Conservation (phyloP, 1,140 invertebrate species). For the Scaptomyza pallida region DNA sequence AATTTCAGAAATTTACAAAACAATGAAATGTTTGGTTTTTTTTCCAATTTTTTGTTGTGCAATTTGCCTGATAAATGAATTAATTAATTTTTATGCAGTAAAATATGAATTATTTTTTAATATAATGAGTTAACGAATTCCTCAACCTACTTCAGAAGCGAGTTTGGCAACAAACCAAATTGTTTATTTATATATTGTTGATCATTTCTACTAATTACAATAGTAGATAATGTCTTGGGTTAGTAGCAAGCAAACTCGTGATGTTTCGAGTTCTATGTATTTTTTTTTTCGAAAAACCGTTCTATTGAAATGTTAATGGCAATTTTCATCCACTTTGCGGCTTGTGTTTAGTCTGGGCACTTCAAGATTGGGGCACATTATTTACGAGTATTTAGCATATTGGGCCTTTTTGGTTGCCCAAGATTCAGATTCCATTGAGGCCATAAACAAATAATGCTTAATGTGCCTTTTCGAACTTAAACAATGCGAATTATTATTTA, state of each 20-base stretch:
- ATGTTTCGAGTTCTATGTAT: not conserved
- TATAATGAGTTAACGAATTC: constrained; percentile 5
- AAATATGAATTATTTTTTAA: constrained; percentile 31
- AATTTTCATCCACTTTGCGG: constrained; percentile 2
- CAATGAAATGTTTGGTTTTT: constrained; percentile 30
- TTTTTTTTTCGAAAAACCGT: not conserved
- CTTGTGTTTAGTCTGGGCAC: constrained; percentile 61
- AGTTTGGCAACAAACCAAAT: constrained; percentile 5
- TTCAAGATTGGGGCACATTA: constrained; percentile 54
- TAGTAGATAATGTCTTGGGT: too few species aligned
- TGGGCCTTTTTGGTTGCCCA: constrained; percentile 16
- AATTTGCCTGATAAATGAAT: constrained; percentile 47
- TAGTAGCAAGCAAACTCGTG: constrained; percentile 1
- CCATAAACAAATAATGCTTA: constrained; percentile 73
- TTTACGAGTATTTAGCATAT: constrained; percentile 73
- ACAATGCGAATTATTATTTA: constrained; percentile 77
- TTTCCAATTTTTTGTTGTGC: constrained; percentile 28
- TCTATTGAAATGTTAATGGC: constrained; percentile 29
- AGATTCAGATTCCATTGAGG: constrained; percentile 48
- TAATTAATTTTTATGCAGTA: constrained; percentile 40
- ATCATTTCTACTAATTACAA: too few species aligned
- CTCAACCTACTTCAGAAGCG: not conserved
- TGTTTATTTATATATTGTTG: constrained; percentile 50
- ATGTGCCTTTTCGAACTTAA: constrained; percentile 62
- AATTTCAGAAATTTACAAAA: constrained; percentile 44